Conservation (phyloP, 2,797 vertebrate genomes). For the Lutra lutra region DNA sequence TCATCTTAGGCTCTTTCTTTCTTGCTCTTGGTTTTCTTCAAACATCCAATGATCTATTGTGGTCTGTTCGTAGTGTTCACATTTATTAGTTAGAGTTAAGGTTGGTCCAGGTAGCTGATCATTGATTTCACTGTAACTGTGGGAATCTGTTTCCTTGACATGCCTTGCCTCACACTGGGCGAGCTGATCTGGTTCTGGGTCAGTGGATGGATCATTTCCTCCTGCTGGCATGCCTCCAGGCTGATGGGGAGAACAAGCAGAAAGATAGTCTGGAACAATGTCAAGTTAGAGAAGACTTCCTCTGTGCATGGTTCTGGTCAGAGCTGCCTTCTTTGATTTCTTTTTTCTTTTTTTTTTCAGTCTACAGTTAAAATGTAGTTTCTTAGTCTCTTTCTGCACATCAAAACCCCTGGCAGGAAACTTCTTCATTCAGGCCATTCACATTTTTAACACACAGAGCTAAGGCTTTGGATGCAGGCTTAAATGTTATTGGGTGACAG, state of each 20-base stretch:
- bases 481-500: neutral
- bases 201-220: constrained; percentile 47
- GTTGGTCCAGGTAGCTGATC: neutral
- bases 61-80: neutral
- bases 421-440: neutral
- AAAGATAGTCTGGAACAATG: neutral
- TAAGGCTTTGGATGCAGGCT: neutral
- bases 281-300: neutral
- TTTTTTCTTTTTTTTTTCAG: neutral
- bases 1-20: neutral
- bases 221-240: neutral
- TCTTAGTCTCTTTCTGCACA: neutral
- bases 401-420: neutral
- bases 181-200: constrained; percentile 2
- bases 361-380: neutral
- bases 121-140: neutral
- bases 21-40: neutral
- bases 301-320: neutral
- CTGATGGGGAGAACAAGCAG: neutral
- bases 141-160: neutral
- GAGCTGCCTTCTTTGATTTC: neutral
- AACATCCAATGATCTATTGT: neutral
- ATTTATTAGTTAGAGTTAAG: neutral
- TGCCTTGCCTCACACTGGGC: neutral
- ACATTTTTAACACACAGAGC: neutral